Conservation (phyloP, 2,888 invertebrate genomes). For the Tribolium freemani region DNA sequence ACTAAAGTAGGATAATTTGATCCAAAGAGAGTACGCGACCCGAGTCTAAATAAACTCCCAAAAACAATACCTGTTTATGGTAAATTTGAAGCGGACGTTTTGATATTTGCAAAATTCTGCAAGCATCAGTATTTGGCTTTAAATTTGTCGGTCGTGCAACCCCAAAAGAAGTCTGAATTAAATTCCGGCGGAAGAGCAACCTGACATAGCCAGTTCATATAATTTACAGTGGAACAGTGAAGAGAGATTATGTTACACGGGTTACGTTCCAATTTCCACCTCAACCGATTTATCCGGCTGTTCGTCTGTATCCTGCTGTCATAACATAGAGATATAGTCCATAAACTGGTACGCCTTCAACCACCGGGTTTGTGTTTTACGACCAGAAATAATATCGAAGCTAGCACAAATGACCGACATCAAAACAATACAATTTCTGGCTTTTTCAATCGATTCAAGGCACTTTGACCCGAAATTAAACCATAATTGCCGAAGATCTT, state of each 20-base stretch:
- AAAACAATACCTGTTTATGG: not conserved
- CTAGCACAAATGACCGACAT: conserved; percentile 12
- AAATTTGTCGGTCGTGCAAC: conserved; percentile 14
- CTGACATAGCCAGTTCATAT: conserved; percentile 25
- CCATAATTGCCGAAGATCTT: too few species aligned
- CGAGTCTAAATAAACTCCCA: not conserved
- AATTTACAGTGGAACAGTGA: conserved; percentile 21
- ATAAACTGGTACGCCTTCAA: conserved; percentile 36
- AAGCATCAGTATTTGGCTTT: not conserved
- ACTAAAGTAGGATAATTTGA: conserved; percentile 2
- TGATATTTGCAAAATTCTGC: not conserved
- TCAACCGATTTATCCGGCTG: conserved; percentile 31
- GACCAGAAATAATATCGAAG: conserved; percentile 30
- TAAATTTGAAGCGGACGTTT: not conserved
- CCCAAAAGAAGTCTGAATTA: conserved; percentile 25
- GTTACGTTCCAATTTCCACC: conserved; percentile 37
- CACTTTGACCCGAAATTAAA: too few species aligned
- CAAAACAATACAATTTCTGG: not conserved
- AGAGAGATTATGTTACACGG: conserved; percentile 32
- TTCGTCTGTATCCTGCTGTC: conserved; percentile 37
- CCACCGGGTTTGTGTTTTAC: conserved; percentile 25
- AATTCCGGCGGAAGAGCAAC: conserved; percentile 17
- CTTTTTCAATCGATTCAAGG: too few species aligned
- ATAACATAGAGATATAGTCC: conserved; percentile 37
- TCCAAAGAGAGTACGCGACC: not conserved